These are phyloP conservation scores for Ceratosolen solmsi DNA, from an alignment of 1,140 invertebrate genomes.

Conservation along the genomic window DNA sequence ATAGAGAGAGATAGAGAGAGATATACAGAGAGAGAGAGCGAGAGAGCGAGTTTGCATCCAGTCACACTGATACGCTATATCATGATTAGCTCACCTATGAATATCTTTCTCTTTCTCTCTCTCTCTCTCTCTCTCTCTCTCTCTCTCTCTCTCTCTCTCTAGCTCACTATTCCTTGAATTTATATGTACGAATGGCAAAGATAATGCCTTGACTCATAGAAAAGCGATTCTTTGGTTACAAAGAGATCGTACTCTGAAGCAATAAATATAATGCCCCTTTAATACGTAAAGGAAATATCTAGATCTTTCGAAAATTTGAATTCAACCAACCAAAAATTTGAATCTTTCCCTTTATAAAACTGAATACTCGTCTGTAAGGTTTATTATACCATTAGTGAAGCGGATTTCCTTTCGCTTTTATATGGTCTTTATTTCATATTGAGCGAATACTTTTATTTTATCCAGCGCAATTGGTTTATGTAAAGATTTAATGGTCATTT, in stretches of 20 bases:
- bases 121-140: not conserved
- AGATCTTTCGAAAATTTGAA: not conserved
- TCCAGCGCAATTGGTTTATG: too few species aligned
- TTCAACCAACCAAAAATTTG: not conserved
- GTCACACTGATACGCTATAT: conserved; percentile 41
- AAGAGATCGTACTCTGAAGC: not conserved
- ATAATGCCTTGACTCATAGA: not conserved
- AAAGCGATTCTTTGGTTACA: not conserved
- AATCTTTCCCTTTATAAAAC: not conserved
- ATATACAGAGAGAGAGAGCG: not conserved
- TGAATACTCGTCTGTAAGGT: not conserved
- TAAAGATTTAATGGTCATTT: too few species aligned
- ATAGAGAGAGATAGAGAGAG: not conserved
- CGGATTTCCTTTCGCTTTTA: not conserved
- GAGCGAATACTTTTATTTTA: too few species aligned
- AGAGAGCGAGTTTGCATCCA: not conserved
- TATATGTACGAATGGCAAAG: not conserved
- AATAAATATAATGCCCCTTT: not conserved
- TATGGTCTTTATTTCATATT: too few species aligned
- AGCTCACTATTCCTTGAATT: not conserved
- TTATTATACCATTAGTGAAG: not conserved
- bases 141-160: too few species aligned
- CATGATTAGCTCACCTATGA: conserved; percentile 8
- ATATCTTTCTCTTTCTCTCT: not conserved
- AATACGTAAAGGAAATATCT: not conserved